Base-by-base conservation (phyloP, 2,797 vertebrate species). In the Pipistrellus pipistrellus region DNA sequence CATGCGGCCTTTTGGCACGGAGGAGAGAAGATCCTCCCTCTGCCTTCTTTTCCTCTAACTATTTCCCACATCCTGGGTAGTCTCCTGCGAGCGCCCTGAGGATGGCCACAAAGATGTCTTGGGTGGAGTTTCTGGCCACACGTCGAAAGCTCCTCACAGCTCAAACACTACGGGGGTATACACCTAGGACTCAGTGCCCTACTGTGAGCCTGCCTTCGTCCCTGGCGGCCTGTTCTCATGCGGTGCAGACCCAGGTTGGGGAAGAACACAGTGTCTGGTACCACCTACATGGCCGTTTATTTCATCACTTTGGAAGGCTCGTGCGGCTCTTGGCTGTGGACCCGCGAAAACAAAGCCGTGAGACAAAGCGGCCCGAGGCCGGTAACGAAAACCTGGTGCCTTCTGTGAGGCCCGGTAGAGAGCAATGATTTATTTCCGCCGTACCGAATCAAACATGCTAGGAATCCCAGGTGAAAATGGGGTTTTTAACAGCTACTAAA, bases 381-480 rank as follows among this genome's bases (percentile, higher is more conserved):
- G 85, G 92, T 88, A 95, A 97, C 91, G 92, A 96, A 96, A 97
- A 82, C 95, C 81, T 93, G 78, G 88, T 90, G 96, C 96, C 92
- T 96, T 94, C 91, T 90, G 81, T 57, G 88, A 96, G 92, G 89
- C 93, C 81, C 1, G 21, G 94, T 66, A 53, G 64, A 88, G 86
- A 96, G 77, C 69, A 62, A 72, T 87, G 92, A 94, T 71, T 87
- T 96, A 96, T 97, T 92, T 97, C 96, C 95, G 44, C 69, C 15
- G 2, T 81, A 88, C 77, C 96, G 97, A 97, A 96, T 86, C 85
- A 93, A 97, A 97, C 96, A 82, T 96, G 59, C 72, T 92, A 82
- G 53, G 96, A 96, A 95, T 96, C 90, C 73, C 95, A 94, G 90
- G 69, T 48, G 76, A 92, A 97, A 96, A 93, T 96, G 93, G n/a